A percentile compares a stretch with the other conserved stretches of the same genome.
Conservation (phyloP, 2,113 vertebrate genomes). For the Urocolius indicus region DNA sequence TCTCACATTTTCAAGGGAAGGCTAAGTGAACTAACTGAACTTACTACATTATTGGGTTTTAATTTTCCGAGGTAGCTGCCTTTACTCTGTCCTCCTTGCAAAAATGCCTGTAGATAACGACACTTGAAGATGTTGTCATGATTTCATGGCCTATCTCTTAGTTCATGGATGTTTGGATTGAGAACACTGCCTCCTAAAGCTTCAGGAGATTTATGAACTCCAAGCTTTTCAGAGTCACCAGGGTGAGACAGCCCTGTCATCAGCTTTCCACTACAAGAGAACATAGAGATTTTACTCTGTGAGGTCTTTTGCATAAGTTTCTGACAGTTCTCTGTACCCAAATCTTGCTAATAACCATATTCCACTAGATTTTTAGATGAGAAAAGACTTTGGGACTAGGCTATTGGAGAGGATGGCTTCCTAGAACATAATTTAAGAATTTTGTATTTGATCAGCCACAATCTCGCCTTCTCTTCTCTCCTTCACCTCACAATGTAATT, state of each 20-base stretch:
- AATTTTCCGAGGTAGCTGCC: neutral
- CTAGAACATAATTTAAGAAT: neutral
- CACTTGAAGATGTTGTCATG: neutral
- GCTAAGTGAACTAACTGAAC: neutral
- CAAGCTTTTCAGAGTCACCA: neutral
- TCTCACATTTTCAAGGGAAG: neutral
- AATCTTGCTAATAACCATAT: neutral
- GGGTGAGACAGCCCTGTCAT: neutral
- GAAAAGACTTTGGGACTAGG: neutral
- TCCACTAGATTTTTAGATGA: neutral
- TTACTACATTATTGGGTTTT: neutral
- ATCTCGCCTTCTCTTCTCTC: neutral
- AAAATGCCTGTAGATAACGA: neutral
- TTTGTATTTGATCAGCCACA: neutral
- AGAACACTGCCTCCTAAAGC: neutral
- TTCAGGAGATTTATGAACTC: neutral
- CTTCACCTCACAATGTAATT: neutral
- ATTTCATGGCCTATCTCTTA: neutral
- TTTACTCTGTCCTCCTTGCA: neutral
- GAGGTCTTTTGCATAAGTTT: neutral
- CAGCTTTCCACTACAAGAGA: neutral
- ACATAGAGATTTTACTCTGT: neutral
- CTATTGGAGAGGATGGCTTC: neutral
- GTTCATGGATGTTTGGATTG: neutral
- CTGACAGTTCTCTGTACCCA: neutral